Conservation (phyloP, 2,888 invertebrate genomes). For the Cryptocephalus primarius region DNA sequence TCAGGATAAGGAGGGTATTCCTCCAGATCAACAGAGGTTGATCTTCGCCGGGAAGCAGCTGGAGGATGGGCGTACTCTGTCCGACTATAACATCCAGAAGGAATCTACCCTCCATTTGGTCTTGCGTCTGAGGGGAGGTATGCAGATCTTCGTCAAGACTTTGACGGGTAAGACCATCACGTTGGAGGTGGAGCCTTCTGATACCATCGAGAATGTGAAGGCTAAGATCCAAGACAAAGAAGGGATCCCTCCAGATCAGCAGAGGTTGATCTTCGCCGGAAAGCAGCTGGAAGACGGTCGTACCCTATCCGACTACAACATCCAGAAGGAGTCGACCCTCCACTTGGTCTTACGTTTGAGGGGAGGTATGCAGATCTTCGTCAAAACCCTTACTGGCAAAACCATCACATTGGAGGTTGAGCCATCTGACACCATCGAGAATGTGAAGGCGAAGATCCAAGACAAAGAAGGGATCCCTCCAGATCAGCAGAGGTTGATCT, state of each 20-base stretch:
- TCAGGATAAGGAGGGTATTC: conserved; percentile 71
- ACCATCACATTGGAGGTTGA: conserved; percentile 86
- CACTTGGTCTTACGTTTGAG: conserved; percentile 57
- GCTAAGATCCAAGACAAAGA: conserved; percentile 86
- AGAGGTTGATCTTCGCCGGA: conserved; percentile 4
- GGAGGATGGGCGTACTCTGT: conserved; percentile 54
- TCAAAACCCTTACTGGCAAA: conserved; percentile 85
- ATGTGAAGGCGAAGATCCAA: conserved; percentile 86
- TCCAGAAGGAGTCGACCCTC: conserved; percentile 3
- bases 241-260: conserved; percentile 60
- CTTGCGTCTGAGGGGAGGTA: conserved; percentile 52
- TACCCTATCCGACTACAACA: conserved; percentile 3
- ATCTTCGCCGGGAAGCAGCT: conserved; percentile 35
- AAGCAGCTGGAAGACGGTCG: conserved; percentile 4
- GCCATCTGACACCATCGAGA: conserved; percentile 84
- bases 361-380: conserved; percentile 79
- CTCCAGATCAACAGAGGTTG: conserved; percentile 32
- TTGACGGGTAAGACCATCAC: conserved; percentile 48
- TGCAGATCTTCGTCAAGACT: conserved; percentile 52
- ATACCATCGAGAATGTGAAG: conserved; percentile 90
- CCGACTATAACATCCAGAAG: conserved; percentile 56
- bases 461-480: conserved; percentile 86
- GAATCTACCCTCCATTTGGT: conserved; percentile 48
- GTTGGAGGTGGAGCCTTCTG: conserved; percentile 57
- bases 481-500: conserved; percentile 79